Conservation (phyloP, 2,888 invertebrate species). For the Acholoe squamosa region DNA sequence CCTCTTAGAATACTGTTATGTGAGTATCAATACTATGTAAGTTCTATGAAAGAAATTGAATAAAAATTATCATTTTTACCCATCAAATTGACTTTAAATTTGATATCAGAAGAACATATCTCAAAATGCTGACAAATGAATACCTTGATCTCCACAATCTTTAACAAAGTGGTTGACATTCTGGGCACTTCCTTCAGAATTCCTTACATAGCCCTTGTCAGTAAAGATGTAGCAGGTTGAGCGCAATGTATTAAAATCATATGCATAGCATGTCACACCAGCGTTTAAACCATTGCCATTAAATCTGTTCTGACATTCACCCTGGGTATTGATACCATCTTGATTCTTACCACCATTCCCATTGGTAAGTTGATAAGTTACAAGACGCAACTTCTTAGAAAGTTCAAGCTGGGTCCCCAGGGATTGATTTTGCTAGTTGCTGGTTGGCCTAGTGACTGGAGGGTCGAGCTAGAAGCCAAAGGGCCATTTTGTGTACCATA, state of each 20-base stretch:
- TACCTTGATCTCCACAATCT: background rate
- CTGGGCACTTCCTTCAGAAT: background rate
- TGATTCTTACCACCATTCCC: background rate
- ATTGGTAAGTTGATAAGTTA: background rate
- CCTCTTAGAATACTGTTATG: too few relatives aligned
- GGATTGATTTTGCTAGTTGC: too few relatives aligned
- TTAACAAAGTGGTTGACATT: constrained; percentile 25
- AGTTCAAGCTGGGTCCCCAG: too few relatives aligned
- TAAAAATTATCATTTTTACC: too few relatives aligned
- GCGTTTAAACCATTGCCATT: constrained; percentile 16
- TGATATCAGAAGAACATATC: too few relatives aligned
- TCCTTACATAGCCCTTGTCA: background rate
- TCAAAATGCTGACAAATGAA: background rate
- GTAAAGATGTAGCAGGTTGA: background rate
- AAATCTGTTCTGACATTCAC: background rate
- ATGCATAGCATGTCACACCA: background rate
- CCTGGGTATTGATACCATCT: background rate
- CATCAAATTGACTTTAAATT: too few relatives aligned
- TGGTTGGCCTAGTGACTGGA: too few relatives aligned
- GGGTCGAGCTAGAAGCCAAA: too few relatives aligned
- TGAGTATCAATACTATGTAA: too few relatives aligned
- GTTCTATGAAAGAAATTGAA: too few relatives aligned
- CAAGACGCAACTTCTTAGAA: background rate
- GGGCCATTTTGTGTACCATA: too few relatives aligned
- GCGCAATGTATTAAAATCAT: background rate